Evolutionary conservation across 2,113 vertebrate species (phyloP).

Genomic region (Neomonachus schauinslandi): DNA sequence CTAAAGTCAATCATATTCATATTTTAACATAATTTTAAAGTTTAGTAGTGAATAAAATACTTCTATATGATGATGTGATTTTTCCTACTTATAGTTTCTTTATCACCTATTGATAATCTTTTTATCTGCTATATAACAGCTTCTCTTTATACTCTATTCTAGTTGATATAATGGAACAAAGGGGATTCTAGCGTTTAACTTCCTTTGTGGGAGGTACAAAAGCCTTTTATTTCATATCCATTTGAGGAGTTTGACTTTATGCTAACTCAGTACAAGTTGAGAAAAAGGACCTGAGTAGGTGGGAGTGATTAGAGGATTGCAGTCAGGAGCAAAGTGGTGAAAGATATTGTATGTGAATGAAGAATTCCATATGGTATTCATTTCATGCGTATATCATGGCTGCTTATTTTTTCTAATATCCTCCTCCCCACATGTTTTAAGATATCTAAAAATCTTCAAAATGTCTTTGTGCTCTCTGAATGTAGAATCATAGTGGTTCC

Average conservation of each 20-base stretch:
- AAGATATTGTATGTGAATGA: constrained; percentile 48
- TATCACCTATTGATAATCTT: background rate
- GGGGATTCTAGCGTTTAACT: background rate
- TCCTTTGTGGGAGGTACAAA: constrained; percentile 1
- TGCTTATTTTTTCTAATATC: constrained; percentile 66
- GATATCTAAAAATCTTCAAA: background rate
- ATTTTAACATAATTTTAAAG: background rate
- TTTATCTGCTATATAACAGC: background rate
- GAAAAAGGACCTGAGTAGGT: constrained; percentile 41
- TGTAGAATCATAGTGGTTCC: background rate
- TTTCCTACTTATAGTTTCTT: background rate
- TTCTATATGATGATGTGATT: background rate
- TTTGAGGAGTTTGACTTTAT: background rate
- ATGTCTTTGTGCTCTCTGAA: constrained; percentile 22
- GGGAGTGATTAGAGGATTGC: constrained; percentile 63
- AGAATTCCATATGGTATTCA: constrained; percentile 52
- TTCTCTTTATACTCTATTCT: background rate
- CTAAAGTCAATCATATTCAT: background rate
- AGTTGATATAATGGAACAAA: background rate
- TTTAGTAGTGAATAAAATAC: background rate
- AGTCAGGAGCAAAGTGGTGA: constrained; percentile 53
- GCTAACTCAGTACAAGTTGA: constrained; percentile 25
- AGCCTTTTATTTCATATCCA: background rate
- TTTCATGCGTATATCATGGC: background rate
- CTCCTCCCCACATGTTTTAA: constrained; percentile 45